Conservation (phyloP, 2,888 invertebrate genomes). For the Muschampia plurimacula region DNA sequence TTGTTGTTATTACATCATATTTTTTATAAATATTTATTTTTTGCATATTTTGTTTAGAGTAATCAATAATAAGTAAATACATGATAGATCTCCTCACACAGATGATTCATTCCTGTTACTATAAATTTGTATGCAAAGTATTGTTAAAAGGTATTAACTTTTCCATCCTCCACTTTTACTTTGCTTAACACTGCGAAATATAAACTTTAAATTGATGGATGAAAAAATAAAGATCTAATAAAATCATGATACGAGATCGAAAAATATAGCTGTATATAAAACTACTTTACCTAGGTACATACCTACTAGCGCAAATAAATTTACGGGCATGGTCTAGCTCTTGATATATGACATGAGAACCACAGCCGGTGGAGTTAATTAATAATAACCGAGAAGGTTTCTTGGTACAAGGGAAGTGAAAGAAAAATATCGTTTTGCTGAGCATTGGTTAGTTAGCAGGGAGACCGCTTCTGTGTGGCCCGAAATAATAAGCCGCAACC, state of each 20-base stretch:
- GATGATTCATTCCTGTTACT: no score
- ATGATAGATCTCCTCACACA: no score
- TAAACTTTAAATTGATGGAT: background rate
- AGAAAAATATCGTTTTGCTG: conserved; percentile 69
- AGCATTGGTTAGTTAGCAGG: conserved; percentile 73
- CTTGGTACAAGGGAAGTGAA: conserved; percentile 46
- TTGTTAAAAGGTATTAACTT: no score
- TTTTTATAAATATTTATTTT: no score
- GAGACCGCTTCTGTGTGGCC: conserved; percentile 67
- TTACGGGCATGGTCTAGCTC: conserved; percentile 21
- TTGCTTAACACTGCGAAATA: background rate
- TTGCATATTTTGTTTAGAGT: background rate
- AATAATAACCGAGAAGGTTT: conserved; percentile 67
- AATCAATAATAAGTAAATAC: background rate
- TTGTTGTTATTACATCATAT: no score
- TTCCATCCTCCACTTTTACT: background rate
- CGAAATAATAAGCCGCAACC: conserved; percentile 80
- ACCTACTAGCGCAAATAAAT: conserved; percentile 6
- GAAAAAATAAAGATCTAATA: background rate
- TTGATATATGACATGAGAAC: conserved; percentile 35
- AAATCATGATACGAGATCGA: background rate
- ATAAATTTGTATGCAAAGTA: background rate
- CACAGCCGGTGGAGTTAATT: conserved; percentile 62
- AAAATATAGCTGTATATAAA: background rate
- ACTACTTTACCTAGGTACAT: no score